Conservation (phyloP, 2,888 invertebrate genomes). For the Ariolimax columbianus region DNA sequence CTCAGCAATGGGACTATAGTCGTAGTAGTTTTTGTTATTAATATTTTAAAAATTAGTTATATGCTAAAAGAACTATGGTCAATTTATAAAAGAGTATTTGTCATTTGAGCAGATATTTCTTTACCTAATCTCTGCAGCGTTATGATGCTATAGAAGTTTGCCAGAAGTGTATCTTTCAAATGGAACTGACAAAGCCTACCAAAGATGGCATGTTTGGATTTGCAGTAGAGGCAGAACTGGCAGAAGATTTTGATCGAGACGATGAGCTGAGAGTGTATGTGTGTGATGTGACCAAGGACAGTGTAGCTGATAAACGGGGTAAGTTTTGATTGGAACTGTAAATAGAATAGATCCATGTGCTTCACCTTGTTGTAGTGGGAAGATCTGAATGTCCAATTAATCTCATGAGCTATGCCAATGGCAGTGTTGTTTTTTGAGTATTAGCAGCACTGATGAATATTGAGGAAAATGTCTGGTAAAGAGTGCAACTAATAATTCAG, state of each 20-base stretch:
- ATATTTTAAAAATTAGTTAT: too few relatives aligned
- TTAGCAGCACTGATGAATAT: too few relatives aligned
- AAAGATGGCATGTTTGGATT: conserved; percentile 98
- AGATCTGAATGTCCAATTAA: too few relatives aligned
- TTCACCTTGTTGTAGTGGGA: neutral
- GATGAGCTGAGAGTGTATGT: conserved; percentile 98
- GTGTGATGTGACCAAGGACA: conserved; percentile 95
- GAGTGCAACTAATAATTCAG: too few relatives aligned
- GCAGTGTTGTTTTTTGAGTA: too few relatives aligned
- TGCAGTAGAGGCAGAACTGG: conserved; percentile 96
- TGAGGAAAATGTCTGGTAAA: too few relatives aligned
- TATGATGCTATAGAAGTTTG: conserved; percentile 88
- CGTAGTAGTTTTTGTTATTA: too few relatives aligned
- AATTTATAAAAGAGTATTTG: neutral
- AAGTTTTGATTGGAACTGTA: neutral
- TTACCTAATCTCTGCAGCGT: conserved; percentile 66
- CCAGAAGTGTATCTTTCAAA: conserved; percentile 97
- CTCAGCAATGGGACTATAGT: too few relatives aligned
- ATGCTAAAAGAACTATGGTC: neutral
- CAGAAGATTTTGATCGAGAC: conserved; percentile 96
- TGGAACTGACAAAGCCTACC: conserved; percentile 92
- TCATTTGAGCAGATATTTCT: neutral
- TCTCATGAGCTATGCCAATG: too few relatives aligned
- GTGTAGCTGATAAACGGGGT: conserved; percentile 54
- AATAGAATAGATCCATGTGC: neutral